Percentiles rank a stretch among this genome's conserved stretches.
Conservation (phyloP, 2,888 invertebrate species). For the Dorcus parallelipipedus region DNA sequence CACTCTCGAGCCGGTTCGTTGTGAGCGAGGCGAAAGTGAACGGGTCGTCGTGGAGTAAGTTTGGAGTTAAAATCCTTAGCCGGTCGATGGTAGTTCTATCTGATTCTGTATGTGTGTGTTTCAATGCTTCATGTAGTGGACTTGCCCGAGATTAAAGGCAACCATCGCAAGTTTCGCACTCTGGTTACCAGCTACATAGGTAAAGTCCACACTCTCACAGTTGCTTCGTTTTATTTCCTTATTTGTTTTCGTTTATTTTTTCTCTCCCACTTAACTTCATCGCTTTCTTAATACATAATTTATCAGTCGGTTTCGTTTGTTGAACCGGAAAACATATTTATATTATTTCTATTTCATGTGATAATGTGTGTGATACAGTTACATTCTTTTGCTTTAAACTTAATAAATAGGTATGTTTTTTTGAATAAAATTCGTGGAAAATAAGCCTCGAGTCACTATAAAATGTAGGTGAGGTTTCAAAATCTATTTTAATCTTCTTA, state of each 20-base stretch:
- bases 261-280: conserved; percentile 21
- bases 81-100: conserved; percentile 20
- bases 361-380: too few species aligned
- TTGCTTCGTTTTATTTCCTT: conserved; percentile 7
- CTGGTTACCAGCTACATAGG: conserved; percentile 99
- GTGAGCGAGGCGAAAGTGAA: too few species aligned
- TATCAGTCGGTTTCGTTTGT: too few species aligned
- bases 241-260: conserved; percentile 17
- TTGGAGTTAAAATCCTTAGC: conserved; percentile 14
- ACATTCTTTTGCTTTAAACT: too few species aligned
- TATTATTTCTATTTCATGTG: too few species aligned
- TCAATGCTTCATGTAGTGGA: conserved; percentile 73
- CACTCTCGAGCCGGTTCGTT: too few species aligned
- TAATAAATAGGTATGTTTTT: too few species aligned
- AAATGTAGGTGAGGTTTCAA: too few species aligned
- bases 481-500: too few species aligned
- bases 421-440: too few species aligned
- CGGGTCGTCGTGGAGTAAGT: background rate
- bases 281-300: background rate
- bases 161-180: conserved; percentile 99
- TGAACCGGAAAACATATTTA: too few species aligned
- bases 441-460: too few species aligned
- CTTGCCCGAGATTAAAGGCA: conserved; percentile 97
- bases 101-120: conserved; percentile 45
- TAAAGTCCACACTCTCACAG: conserved; percentile 53